Conservation (phyloP, 1,140 invertebrate genomes). For the Pantala flavescens region DNA sequence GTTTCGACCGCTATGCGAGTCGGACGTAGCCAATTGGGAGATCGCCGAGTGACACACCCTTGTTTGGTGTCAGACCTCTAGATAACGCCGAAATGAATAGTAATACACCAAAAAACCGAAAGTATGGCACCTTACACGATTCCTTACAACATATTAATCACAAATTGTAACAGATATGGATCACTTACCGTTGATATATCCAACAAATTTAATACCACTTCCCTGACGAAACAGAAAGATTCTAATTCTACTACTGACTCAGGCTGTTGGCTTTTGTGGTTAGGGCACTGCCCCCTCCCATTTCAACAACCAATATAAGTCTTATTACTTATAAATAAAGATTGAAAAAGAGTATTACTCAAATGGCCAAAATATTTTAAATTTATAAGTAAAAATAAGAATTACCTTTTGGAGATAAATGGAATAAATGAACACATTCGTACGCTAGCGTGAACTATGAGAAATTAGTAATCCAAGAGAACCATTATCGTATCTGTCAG, state of each 20-base stretch:
- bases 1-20: background rate
- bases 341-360: too few species aligned
- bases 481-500: too few species aligned
- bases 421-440: too few species aligned
- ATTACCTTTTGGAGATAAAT: too few species aligned
- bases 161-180: background rate
- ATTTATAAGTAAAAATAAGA: too few species aligned
- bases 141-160: background rate
- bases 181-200: conserved; percentile 2
- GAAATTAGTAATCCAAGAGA: too few species aligned
- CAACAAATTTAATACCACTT: background rate
- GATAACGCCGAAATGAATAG: too few species aligned
- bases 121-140: background rate
- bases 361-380: too few species aligned
- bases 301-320: background rate
- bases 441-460: too few species aligned
- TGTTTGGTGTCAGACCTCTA: background rate
- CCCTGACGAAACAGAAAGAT: background rate
- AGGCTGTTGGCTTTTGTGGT: conserved; percentile 4
- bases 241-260: conserved; percentile 9
- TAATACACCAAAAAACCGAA: too few species aligned
- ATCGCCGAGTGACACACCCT: background rate
- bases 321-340: too few species aligned
- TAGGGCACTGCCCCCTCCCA: background rate
- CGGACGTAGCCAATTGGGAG: conserved; percentile 7